Conservation (phyloP, 2,113 vertebrate species). For the Nycticryphes semicollaris region DNA sequence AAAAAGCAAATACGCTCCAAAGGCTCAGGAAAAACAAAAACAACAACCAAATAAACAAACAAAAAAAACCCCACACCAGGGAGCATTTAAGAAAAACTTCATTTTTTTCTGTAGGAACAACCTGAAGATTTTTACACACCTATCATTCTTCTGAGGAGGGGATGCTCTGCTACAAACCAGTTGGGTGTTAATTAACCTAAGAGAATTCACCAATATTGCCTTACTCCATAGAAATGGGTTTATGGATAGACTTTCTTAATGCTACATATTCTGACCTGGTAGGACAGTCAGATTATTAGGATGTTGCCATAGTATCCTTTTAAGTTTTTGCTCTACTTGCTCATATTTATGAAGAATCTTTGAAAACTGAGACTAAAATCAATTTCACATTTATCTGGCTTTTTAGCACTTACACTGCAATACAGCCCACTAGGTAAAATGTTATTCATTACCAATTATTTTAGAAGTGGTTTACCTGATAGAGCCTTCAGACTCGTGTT, state of each 20-base stretch:
- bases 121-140: neutral
- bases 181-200: neutral
- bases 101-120: neutral
- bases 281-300: neutral
- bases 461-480: neutral
- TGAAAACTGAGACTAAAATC: neutral
- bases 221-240: neutral
- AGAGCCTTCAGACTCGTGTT: neutral
- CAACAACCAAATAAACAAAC: too few species aligned
- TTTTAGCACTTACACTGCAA: neutral
- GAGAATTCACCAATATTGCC: neutral
- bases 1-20: neutral
- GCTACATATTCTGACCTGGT: neutral
- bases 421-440: neutral
- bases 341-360: neutral
- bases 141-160: neutral
- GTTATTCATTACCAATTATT: neutral
- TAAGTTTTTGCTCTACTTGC: neutral
- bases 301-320: neutral
- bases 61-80: neutral
- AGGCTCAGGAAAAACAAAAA: neutral
- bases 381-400: neutral
- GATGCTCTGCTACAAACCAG: neutral
- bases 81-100: neutral
- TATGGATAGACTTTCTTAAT: neutral